Conservation (phyloP, 2,113 vertebrate genomes). For the Melierax canorus region DNA sequence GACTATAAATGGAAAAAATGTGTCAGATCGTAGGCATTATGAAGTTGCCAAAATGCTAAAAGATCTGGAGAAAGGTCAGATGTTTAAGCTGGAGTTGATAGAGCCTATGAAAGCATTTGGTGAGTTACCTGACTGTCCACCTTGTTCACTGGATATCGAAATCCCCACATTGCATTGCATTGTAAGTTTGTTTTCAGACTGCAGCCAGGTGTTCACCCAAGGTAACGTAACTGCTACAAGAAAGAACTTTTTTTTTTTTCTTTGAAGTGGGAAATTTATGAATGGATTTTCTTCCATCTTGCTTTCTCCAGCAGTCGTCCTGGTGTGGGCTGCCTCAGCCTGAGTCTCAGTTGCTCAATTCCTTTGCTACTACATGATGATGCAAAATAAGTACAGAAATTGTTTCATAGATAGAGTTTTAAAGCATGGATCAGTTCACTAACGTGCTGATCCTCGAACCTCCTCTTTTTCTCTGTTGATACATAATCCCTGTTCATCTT, state of each 20-base stretch:
- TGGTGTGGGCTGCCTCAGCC: neutral
- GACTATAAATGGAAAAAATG: constrained; percentile 86
- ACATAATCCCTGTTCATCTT: neutral
- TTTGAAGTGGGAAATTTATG: neutral
- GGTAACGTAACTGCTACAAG: neutral
- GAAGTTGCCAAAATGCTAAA: constrained; percentile 95
- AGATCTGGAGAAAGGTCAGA: constrained; percentile 81
- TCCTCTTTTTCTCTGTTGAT: neutral
- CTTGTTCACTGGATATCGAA: neutral
- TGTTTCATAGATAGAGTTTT: neutral
- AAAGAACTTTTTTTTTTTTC: neutral
- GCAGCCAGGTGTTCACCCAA: neutral
- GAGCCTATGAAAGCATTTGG: constrained; percentile 97
- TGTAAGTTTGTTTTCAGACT: neutral
- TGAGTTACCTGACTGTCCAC: constrained; percentile 72
- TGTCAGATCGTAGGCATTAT: constrained; percentile 84
- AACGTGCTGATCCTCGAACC: neutral
- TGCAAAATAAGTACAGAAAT: neutral
- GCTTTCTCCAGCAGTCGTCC: neutral
- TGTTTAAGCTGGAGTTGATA: constrained; percentile 86
- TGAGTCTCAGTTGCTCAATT: neutral
- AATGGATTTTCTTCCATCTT: neutral
- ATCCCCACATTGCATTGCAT: neutral
- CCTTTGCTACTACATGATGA: neutral
- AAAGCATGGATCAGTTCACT: neutral